These are phyloP conservation scores for Calephelis perditalis DNA, from an alignment of 2,888 invertebrate species.

Conservation along the genomic window DNA sequence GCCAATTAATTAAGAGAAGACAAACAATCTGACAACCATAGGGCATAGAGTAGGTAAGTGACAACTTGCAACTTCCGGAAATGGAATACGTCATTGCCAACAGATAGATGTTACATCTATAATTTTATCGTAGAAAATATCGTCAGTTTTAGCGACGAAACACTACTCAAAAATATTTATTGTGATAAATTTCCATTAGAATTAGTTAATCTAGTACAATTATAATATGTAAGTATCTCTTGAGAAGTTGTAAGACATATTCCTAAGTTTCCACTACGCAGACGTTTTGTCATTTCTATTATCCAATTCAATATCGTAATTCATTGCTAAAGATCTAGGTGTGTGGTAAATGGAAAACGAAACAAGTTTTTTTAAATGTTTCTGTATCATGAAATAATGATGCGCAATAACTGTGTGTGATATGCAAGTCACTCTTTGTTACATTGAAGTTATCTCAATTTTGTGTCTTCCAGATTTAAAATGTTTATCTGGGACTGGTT, in stretches of 20 bases:
- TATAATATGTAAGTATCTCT: conserved; percentile 67
- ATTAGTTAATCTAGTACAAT: conserved; percentile 69
- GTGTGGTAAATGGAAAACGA: conserved; percentile 39
- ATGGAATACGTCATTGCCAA: conserved; percentile 59
- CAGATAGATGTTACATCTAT: conserved; percentile 34
- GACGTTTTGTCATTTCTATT: conserved; percentile 69
- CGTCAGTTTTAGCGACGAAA: conserved; percentile 64
- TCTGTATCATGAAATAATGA: background rate
- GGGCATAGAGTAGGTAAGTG: conserved; percentile 43
- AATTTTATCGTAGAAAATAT: conserved; percentile 51
- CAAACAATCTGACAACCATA: conserved; percentile 32
- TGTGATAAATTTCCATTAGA: conserved; percentile 70
- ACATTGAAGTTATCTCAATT: conserved; percentile 20
- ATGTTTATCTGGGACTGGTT: conserved; percentile 99
- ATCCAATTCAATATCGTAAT: conserved; percentile 62
- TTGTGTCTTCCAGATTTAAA: conserved; percentile 60
- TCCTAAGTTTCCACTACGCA: conserved; percentile 49
- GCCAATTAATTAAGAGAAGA: background rate
- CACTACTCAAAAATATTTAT: conserved; percentile 64
- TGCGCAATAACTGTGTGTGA: conserved; percentile 9
- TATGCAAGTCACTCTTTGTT: conserved; percentile 35
- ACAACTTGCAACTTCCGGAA: conserved; percentile 58
- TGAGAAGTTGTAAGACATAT: conserved; percentile 40
- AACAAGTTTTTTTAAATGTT: conserved; percentile 1
- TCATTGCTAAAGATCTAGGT: conserved; percentile 50